phyloP scores from a whole-genome alignment of 2,797 vertebrate genomes.

The Gobio occitaniae region DNA sequence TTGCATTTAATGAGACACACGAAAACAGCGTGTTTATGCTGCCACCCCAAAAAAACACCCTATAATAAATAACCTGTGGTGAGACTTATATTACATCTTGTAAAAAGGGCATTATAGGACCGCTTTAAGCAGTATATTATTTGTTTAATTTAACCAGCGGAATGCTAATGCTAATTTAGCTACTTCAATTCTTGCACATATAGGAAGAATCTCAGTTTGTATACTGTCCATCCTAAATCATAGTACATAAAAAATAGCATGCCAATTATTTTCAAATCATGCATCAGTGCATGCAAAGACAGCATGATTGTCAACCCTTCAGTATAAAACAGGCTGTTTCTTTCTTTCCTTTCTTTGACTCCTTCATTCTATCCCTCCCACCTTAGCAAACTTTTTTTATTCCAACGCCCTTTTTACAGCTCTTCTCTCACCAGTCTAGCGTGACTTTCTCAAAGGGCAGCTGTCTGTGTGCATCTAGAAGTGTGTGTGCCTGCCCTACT shows the following conservation, averaged over 20 bases:
- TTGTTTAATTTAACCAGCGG: background rate
- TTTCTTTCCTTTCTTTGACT: conserved; percentile 5
- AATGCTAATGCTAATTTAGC: background rate
- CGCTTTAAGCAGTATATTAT: background rate
- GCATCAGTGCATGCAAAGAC: background rate
- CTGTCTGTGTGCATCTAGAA: conserved; percentile 60
- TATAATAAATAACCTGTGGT: too few species aligned
- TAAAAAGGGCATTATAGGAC: too few species aligned
- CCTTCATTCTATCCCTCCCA: conserved; percentile 6
- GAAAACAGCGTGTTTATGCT: too few species aligned
- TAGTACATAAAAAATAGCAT: background rate
- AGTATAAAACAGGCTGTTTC: conserved; percentile 9
- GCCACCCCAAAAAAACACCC: too few species aligned
- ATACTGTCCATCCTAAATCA: background rate
- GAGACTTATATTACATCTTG: too few species aligned
- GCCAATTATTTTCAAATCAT: background rate
- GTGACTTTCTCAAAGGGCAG: conserved; percentile 51
- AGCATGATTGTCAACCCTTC: background rate
- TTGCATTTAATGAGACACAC: too few species aligned
- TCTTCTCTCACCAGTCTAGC: conserved; percentile 41
- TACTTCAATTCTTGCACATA: background rate
- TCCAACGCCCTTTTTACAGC: conserved; percentile 50
- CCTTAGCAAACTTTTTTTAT: conserved; percentile 45
- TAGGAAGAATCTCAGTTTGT: background rate
- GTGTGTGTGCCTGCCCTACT: background rate